Base-by-base conservation (phyloP, 2,113 vertebrate species). In the Festucalex cinctus region DNA sequence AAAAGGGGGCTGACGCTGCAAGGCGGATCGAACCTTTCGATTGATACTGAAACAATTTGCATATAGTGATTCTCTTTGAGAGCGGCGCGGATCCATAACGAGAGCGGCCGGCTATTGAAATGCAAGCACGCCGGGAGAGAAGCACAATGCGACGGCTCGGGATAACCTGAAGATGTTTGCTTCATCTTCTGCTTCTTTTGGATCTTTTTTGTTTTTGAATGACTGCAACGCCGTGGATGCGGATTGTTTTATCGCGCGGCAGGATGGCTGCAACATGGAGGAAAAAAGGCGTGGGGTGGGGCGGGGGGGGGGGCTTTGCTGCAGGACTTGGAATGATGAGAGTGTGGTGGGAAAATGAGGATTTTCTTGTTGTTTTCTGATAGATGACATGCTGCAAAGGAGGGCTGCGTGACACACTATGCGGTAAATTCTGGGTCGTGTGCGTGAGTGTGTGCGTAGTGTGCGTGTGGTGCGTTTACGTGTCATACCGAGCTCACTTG, bases 41-140 rank as follows among this genome's bases (percentile, higher is more conserved):
- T 98, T 96, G 96, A 93, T 94, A 96, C 94, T 91, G 95, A 95
- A 94, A 93, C 94, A 93, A 98, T 98, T 97, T 98, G 97, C 96
- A 98, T 98, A 96, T 98, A 96, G 93, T 95, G 95, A 96, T 97
- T 96, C 94, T 90, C 93, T 95, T 94, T 93, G 94, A 90, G 93
- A 90, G 93, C 92, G 39, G 89, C 93, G 84, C 92, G 89, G 92
- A 95, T 95, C 94, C 93, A 92, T 95, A 95, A 94, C 92, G 88
- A 93, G 93, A 90, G 91, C 92, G 90, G 93, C 90, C 93, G 90
- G 94, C 94, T 94, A 94, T 96, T 96, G 94, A 95, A 94, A 97
- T 94, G 93, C 95, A 26, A 26, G 92, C 88, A 94, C 88, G 92
- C 92, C 76, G 89, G 87, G 90, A 89, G 92, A 93, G 89, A 83